These are phyloP conservation scores for Hirtodrosophila cameraria DNA, from an alignment of 2,888 invertebrate genomes.

Conservation along the genomic window DNA sequence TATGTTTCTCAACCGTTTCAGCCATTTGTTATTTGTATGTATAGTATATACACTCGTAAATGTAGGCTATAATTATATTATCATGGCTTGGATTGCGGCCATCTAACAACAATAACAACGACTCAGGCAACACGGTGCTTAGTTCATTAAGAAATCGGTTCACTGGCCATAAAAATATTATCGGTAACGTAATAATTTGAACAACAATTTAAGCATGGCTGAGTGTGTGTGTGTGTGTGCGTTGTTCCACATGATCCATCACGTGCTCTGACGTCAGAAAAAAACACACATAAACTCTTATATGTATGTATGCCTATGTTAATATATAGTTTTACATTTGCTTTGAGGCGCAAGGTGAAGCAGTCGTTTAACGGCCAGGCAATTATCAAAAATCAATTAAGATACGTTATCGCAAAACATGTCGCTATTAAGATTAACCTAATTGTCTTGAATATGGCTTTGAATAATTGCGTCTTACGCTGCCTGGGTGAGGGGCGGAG, in stretches of 20 bases:
- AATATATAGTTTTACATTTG: conserved; percentile 38
- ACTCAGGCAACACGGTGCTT: conserved; percentile 8
- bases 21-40: conserved; percentile 4
- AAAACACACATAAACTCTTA: conserved; percentile 15
- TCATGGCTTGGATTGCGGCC: conserved; percentile 3
- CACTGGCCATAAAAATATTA: conserved; percentile 66
- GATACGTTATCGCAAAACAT: conserved; percentile 67
- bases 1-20: conserved; percentile 5
- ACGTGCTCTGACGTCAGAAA: conserved; percentile 77
- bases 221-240: conserved; percentile 1
- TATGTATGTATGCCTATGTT: not conserved
- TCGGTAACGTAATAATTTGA: conserved; percentile 63
- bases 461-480: conserved; percentile 45
- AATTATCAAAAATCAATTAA: conserved; percentile 77
- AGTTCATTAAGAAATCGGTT: conserved; percentile 74
- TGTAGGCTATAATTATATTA: conserved; percentile 43
- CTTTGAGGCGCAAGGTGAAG: conserved; percentile 32
- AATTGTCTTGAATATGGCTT: conserved; percentile 63
- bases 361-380: conserved; percentile 40
- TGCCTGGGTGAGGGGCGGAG: not conserved
- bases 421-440: conserved; percentile 65
- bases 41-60: conserved; percentile 13
- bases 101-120: conserved; percentile 13
- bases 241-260: conserved; percentile 74
- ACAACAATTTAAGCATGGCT: conserved; percentile 26